These are phyloP conservation scores for Nerophis ophidion DNA, from an alignment of 2,113 vertebrate genomes.

Conservation along the genomic window DNA sequence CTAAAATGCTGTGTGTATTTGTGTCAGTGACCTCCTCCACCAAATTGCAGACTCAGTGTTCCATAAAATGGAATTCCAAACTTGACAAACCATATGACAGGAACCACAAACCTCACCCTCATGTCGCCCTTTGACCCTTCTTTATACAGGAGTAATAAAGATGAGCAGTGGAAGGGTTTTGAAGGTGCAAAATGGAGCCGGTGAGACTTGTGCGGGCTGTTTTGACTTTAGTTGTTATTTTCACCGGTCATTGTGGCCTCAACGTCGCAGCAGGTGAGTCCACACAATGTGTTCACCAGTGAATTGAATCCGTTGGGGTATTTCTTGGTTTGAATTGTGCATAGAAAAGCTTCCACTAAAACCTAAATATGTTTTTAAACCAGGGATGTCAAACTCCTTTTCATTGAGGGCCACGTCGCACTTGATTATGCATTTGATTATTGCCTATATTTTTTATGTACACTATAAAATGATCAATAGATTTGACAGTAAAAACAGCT, in stretches of 20 bases:
- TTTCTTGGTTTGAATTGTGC: neutral
- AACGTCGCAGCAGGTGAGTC: conserved; percentile 38
- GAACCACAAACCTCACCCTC: conserved; percentile 6
- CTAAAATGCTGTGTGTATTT: neutral
- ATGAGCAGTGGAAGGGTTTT: conserved; percentile 29
- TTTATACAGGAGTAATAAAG: conserved; percentile 57
- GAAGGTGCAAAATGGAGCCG: conserved; percentile 38
- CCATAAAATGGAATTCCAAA: neutral
- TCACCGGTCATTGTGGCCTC: conserved; percentile 30
- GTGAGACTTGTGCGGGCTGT: conserved; percentile 14
- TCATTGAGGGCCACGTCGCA: too few relatives aligned
- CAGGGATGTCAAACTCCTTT: too few relatives aligned
- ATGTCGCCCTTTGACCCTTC: conserved; percentile 66
- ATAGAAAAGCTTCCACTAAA: neutral
- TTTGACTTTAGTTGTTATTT: conserved; percentile 46
- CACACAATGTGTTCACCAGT: neutral
- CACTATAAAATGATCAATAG: too few relatives aligned
- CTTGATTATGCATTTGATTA: too few relatives aligned
- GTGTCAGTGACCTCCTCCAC: neutral
- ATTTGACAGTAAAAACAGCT: too few relatives aligned
- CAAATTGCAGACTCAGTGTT: neutral
- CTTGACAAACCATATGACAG: neutral
- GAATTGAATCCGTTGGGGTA: neutral
- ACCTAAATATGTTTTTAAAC: too few relatives aligned
- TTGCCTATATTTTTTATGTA: too few relatives aligned